Evolutionary conservation across 2,888 invertebrate species (phyloP).

Genomic region (Xanthorhoe designata): DNA sequence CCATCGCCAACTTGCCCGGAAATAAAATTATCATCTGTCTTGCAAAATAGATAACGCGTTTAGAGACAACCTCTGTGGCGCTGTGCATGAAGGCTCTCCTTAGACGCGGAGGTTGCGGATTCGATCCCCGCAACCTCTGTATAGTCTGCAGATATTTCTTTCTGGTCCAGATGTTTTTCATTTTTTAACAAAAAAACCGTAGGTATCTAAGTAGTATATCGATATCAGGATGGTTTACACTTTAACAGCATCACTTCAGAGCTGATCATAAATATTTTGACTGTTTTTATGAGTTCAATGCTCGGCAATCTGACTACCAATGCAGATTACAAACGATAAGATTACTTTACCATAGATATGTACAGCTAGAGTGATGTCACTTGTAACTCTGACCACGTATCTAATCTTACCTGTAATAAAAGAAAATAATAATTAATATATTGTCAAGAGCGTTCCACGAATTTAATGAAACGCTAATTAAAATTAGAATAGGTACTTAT

Average conservation of each 20-base stretch:
- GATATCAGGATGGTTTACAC: too few relatives aligned
- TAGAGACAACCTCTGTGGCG: too few relatives aligned
- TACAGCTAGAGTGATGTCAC: background rate
- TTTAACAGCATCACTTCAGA: background rate
- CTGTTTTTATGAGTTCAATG: background rate
- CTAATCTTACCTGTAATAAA: constrained; percentile 16
- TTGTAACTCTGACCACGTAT: background rate
- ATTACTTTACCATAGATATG: constrained; percentile 13
- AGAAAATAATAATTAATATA: background rate
- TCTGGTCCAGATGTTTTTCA: too few relatives aligned
- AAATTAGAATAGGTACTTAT: background rate
- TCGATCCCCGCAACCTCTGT: too few relatives aligned
- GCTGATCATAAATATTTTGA: background rate
- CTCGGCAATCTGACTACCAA: background rate
- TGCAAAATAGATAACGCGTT: too few relatives aligned
- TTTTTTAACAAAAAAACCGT: too few relatives aligned
- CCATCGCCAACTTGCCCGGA: too few relatives aligned
- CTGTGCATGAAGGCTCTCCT: too few relatives aligned
- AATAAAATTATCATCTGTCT: too few relatives aligned
- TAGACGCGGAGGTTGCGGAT: too few relatives aligned
- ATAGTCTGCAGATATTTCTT: too few relatives aligned
- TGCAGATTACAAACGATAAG: background rate
- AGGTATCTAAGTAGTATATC: too few relatives aligned
- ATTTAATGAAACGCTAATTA: background rate
- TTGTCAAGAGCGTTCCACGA: background rate